Evolutionary conservation across 2,797 vertebrate genomes (phyloP).

Genomic region (Labeo calbasu): DNA sequence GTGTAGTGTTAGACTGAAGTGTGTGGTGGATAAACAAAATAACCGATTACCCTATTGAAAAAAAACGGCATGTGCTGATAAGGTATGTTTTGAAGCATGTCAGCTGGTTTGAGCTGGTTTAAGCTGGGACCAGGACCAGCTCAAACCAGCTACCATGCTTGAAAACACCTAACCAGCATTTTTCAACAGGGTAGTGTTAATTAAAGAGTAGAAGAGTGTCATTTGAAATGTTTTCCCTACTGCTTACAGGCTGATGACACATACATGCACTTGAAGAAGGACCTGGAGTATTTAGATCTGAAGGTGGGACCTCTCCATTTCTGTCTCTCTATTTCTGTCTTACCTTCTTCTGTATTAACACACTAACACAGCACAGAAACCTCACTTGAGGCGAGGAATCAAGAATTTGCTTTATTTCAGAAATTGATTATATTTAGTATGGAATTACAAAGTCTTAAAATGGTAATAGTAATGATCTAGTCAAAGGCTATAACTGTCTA

Average conservation of each 20-base stretch:
- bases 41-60: neutral
- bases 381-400: slow-evolving; percentile 5
- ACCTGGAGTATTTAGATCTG: slow-evolving; percentile 93
- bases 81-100: too few relatives aligned
- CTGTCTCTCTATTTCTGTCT: neutral
- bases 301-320: slow-evolving; percentile 81
- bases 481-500: slow-evolving; percentile 56
- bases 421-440: neutral
- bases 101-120: too few relatives aligned
- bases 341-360: slow-evolving; percentile 18
- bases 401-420: neutral
- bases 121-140: too few relatives aligned
- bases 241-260: slow-evolving; percentile 88
- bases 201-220: neutral
- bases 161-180: too few relatives aligned
- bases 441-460: neutral
- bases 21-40: neutral
- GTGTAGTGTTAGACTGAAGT: neutral
- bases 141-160: too few relatives aligned
- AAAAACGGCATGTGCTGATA: too few relatives aligned
- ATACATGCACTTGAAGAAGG: slow-evolving; percentile 94
- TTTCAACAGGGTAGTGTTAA: neutral
- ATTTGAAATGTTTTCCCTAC: slow-evolving; percentile 38
- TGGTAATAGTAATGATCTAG: neutral
- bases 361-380: slow-evolving; percentile 13